Evolutionary conservation across 2,888 invertebrate genomes (phyloP).

Genomic region (Argyresthia goedartella): DNA sequence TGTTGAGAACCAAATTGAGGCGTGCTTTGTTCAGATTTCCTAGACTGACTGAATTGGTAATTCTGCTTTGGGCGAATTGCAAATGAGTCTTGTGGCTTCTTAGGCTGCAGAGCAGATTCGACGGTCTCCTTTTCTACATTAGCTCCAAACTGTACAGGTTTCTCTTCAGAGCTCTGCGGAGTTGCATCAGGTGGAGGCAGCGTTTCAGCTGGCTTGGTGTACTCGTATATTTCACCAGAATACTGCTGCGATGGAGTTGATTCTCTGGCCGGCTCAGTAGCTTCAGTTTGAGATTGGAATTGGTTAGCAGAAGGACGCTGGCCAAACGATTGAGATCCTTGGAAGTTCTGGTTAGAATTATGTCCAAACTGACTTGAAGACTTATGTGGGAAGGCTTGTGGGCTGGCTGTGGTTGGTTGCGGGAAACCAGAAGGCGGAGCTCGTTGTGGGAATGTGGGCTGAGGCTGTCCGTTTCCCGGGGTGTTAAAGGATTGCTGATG

Average conservation of each 20-base stretch:
- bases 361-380: not conserved
- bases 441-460: not conserved
- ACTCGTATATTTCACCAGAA: constrained; percentile 37
- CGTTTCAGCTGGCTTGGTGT: constrained; percentile 35
- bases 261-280: not conserved
- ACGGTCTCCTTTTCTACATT: not conserved
- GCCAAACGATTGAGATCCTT: not conserved
- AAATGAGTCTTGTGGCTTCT: too few species aligned
- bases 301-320: constrained; percentile 6
- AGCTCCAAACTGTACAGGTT: not conserved
- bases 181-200: constrained; percentile 18
- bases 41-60: not conserved
- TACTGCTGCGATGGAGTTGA: constrained; percentile 11
- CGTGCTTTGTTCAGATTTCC: not conserved
- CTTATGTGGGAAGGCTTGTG: not conserved
- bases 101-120: not conserved
- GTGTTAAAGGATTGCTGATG: not conserved
- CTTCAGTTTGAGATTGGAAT: constrained; percentile 1
- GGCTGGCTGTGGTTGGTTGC: not conserved
- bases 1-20: not conserved
- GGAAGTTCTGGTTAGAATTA: not conserved
- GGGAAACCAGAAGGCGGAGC: not conserved
- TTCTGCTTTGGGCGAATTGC: too few species aligned
- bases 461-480: not conserved
- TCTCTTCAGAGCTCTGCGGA: constrained; percentile 11